Conservation (phyloP, 2,888 invertebrate species). For the Galerucella pusilla region DNA sequence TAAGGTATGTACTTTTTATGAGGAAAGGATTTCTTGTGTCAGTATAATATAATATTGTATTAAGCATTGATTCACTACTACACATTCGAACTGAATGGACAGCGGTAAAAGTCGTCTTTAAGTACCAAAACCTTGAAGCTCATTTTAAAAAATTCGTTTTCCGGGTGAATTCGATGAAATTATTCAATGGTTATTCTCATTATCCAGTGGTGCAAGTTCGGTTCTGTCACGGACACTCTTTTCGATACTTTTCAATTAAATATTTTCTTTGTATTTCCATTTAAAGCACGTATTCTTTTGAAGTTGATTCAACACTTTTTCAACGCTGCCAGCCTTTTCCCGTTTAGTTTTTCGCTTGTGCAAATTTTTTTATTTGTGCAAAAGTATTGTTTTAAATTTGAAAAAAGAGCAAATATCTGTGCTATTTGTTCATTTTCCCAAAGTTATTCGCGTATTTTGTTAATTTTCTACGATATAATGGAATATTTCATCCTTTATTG, state of each 20-base stretch:
- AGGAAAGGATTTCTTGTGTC: too few species aligned
- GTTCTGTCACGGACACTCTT: not conserved
- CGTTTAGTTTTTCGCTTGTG: slow-evolving; percentile 12
- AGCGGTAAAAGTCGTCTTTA: too few species aligned
- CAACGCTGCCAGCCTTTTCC: slow-evolving; percentile 5
- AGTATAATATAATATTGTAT: too few species aligned
- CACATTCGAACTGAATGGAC: too few species aligned
- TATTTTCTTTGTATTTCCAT: slow-evolving; percentile 19
- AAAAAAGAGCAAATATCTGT: slow-evolving; percentile 3
- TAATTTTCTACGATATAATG: not conserved
- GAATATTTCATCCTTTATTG: not conserved
- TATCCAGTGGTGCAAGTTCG: not conserved
- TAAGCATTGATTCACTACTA: too few species aligned
- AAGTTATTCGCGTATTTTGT: not conserved
- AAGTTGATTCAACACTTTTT: slow-evolving; percentile 20
- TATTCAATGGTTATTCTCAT: too few species aligned
- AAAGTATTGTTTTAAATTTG: slow-evolving; percentile 8
- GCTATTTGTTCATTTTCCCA: not conserved
- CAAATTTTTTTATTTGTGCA: slow-evolving; percentile 5
- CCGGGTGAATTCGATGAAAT: too few species aligned
- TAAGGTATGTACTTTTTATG: too few species aligned
- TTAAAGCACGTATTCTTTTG: slow-evolving; percentile 18
- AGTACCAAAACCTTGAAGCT: too few species aligned
- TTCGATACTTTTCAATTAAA: slow-evolving; percentile 14
- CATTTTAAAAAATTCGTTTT: too few species aligned